These are phyloP conservation scores for Cyclargus thomasi DNA, from an alignment of 1,140 invertebrate genomes.

Conservation along the genomic window DNA sequence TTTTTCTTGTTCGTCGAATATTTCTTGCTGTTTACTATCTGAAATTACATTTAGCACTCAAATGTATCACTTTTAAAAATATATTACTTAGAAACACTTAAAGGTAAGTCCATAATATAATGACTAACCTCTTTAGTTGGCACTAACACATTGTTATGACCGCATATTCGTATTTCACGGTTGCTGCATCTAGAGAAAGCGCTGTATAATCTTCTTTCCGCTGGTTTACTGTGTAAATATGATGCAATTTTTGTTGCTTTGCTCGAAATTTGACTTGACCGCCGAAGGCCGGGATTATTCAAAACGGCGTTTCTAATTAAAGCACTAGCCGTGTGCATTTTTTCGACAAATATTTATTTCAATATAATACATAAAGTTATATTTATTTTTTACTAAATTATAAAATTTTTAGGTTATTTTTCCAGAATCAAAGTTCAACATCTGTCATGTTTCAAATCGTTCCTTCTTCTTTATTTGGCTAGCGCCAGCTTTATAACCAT, in stretches of 20 bases:
- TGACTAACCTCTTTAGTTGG: slow-evolving; percentile 25
- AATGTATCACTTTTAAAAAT: too few species aligned
- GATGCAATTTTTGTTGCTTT: slow-evolving; percentile 62
- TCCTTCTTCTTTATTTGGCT: too few species aligned
- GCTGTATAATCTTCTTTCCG: slow-evolving; percentile 28
- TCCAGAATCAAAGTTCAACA: slow-evolving; percentile 52
- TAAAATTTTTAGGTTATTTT: slow-evolving; percentile 52
- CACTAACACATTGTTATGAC: slow-evolving; percentile 30
- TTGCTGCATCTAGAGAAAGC: slow-evolving; percentile 21
- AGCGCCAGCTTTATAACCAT: too few species aligned
- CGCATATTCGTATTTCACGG: slow-evolving; percentile 35
- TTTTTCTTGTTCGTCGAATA: slow-evolving; percentile 60
- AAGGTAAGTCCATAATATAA: neutral
- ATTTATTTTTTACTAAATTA: slow-evolving; percentile 39
- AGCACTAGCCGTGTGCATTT: slow-evolving; percentile 58
- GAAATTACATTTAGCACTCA: neutral
- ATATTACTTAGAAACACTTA: slow-evolving; percentile 24
- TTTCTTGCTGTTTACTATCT: slow-evolving; percentile 25
- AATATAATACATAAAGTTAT: slow-evolving; percentile 25
- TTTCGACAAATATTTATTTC: slow-evolving; percentile 25
- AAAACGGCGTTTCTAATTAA: slow-evolving; percentile 48
- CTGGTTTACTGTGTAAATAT: slow-evolving; percentile 43
- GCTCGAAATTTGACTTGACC: slow-evolving; percentile 38
- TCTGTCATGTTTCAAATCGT: slow-evolving; percentile 16
- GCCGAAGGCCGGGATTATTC: slow-evolving; percentile 47